Evolutionary conservation across 2,113 vertebrate genomes (phyloP).

Genomic region (Podarcis muralis): DNA sequence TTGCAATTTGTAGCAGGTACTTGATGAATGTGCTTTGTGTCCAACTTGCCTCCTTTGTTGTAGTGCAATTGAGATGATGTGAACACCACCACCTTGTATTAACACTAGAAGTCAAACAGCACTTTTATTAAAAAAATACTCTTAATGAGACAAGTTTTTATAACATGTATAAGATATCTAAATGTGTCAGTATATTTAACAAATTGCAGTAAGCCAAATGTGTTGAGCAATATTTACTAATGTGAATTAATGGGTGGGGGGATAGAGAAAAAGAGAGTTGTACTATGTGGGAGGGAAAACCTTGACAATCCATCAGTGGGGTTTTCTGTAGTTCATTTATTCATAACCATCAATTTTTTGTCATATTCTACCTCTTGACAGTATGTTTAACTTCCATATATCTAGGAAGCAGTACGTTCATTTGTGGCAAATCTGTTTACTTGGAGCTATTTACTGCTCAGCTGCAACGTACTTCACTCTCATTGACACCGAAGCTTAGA

Average conservation of each 20-base stretch:
- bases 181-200: conserved; percentile 57
- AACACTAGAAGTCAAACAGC: conserved; percentile 64
- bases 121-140: conserved; percentile 54
- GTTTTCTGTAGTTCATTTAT: conserved; percentile 34
- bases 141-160: conserved; percentile 56
- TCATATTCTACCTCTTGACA: conserved; percentile 74
- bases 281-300: conserved; percentile 49
- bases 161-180: conserved; percentile 31
- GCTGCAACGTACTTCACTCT: conserved; percentile 31
- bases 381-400: conserved; percentile 53
- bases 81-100: conserved; percentile 45
- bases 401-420: conserved; percentile 57
- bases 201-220: conserved; percentile 52
- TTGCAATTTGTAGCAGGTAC: conserved; percentile 68
- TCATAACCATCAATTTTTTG: conserved; percentile 51
- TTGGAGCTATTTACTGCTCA: conserved; percentile 52
- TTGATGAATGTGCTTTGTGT: conserved; percentile 72
- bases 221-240: conserved; percentile 57
- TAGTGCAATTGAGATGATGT: conserved; percentile 57
- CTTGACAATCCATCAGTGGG: conserved; percentile 30
- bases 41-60: conserved; percentile 62
- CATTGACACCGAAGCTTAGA: conserved; percentile 42
- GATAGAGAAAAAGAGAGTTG: conserved; percentile 40
- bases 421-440: conserved; percentile 54
- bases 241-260: conserved; percentile 53